Evolutionary conservation across 2,888 invertebrate species (phyloP).

Genomic region (Tortrix viridana): DNA sequence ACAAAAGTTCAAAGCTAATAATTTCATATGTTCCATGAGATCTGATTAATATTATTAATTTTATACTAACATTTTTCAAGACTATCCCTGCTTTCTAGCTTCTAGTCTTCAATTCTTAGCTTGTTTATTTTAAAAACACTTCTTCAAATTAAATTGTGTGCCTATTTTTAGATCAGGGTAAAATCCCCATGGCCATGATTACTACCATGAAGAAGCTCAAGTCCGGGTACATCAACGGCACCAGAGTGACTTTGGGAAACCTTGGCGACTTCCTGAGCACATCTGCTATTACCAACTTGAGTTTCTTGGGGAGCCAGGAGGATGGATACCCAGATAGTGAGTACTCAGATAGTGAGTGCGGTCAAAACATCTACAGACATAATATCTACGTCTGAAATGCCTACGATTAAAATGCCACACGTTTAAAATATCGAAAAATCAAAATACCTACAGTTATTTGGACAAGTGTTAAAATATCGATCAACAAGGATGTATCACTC

Average conservation of each 20-base stretch:
- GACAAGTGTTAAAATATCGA: too few relatives aligned
- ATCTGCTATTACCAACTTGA: slow-evolving; percentile 98
- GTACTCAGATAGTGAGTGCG: too few relatives aligned
- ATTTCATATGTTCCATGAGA: background rate
- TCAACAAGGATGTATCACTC: too few relatives aligned
- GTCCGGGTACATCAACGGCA: slow-evolving; percentile 99
- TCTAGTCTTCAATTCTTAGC: background rate
- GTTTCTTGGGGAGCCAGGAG: slow-evolving; percentile 96
- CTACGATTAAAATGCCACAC: too few relatives aligned
- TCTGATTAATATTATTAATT: background rate
- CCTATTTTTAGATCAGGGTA: slow-evolving; percentile 90
- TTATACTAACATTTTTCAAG: background rate
- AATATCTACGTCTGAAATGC: too few relatives aligned
- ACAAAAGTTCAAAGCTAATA: background rate
- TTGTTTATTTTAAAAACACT: background rate
- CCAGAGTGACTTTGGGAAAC: slow-evolving; percentile 97
- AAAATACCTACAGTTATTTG: too few relatives aligned
- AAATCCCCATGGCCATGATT: slow-evolving; percentile 96
- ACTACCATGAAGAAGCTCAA: slow-evolving; percentile 99
- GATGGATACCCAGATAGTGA: slow-evolving; percentile 94
- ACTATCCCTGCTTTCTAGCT: slow-evolving; percentile 18
- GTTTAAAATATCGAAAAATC: too few relatives aligned
- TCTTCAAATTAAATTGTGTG: background rate
- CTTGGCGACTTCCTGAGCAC: slow-evolving; percentile 98
- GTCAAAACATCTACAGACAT: too few relatives aligned